These are phyloP conservation scores for Cercocebus atys DNA, from an alignment of 2,113 vertebrate genomes.

Conservation along the genomic window DNA sequence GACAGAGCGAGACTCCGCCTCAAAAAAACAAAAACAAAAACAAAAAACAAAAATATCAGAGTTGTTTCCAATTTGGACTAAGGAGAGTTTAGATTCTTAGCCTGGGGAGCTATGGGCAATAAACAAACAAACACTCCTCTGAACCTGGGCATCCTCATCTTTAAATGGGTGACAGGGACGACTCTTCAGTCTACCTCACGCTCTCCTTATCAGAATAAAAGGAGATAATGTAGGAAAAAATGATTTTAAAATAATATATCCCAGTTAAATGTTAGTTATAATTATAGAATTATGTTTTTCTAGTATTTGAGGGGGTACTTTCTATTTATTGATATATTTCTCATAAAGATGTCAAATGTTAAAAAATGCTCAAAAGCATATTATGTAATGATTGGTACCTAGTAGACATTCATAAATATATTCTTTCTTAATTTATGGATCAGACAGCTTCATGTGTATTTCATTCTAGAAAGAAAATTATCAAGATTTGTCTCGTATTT, in stretches of 20 bases:
- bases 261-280: neutral
- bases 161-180: neutral
- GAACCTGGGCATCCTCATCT: neutral
- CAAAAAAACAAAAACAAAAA: no score
- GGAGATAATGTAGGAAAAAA: neutral
- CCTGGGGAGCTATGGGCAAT: neutral
- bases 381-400: neutral
- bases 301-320: neutral
- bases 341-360: neutral
- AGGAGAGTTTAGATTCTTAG: neutral
- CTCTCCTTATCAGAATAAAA: neutral
- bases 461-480: constrained; percentile 36
- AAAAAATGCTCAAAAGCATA: neutral
- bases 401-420: neutral
- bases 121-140: neutral
- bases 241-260: neutral
- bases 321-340: neutral
- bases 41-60: neutral
- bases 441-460: neutral
- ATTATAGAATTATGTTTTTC: neutral
- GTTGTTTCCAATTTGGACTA: neutral
- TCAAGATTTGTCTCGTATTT: neutral
- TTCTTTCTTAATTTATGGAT: neutral
- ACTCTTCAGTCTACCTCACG: neutral
- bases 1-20: no score